phyloP scores from a whole-genome alignment of 2,888 invertebrate genomes.

The Thera britannica region DNA sequence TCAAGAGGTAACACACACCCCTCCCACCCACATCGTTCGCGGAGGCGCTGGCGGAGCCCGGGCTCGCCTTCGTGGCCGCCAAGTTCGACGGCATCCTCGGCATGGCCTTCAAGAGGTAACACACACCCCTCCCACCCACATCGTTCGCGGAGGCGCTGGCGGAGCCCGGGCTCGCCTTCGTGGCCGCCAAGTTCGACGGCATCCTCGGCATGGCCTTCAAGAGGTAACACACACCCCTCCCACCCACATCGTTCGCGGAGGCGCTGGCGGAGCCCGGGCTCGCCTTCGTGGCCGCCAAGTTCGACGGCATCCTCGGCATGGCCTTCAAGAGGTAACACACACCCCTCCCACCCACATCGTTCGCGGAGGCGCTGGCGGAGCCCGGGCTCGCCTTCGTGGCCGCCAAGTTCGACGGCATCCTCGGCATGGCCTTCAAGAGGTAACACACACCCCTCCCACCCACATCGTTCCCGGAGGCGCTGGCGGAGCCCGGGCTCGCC shows the following conservation, averaged over 20 bases:
- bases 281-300: constrained; percentile 98
- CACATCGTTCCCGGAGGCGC: constrained; percentile 95
- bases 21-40: constrained; percentile 87
- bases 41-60: constrained; percentile 97
- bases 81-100: constrained; percentile 99
- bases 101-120: constrained; percentile 90
- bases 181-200: constrained; percentile 99
- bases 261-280: constrained; percentile 97
- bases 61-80: constrained; percentile 97
- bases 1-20: constrained; percentile 74
- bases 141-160: constrained; percentile 97
- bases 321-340: constrained; percentile 87
- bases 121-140: too few relatives aligned
- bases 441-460: constrained; percentile 32
- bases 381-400: constrained; percentile 98
- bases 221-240: constrained; percentile 50
- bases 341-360: constrained; percentile 70
- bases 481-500: constrained; percentile 96
- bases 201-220: constrained; percentile 97
- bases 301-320: constrained; percentile 99
- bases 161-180: constrained; percentile 98
- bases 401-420: constrained; percentile 99
- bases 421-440: constrained; percentile 94
- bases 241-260: constrained; percentile 91
- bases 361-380: constrained; percentile 97